phyloP scores from a whole-genome alignment of 1,140 invertebrate species.

The Zaprionus capensis region DNA sequence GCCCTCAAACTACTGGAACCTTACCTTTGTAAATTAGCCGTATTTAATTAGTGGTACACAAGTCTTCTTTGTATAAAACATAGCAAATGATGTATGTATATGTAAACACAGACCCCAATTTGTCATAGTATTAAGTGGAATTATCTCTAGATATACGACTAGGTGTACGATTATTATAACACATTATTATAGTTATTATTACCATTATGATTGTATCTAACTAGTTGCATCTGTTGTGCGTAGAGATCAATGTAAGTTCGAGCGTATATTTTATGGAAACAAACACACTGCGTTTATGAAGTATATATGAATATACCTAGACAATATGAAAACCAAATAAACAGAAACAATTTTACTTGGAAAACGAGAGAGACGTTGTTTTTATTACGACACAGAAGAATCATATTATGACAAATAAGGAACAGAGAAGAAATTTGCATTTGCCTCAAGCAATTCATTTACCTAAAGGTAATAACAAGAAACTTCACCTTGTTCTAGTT shows the following conservation, averaged over 20 bases:
- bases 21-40: constrained; percentile 59
- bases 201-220: constrained; percentile 46
- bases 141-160: constrained; percentile 32
- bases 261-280: constrained; percentile 71
- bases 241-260: constrained; percentile 70
- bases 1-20: not conserved
- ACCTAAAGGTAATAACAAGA: too few relatives aligned
- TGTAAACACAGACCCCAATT: constrained; percentile 48
- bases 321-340: constrained; percentile 68
- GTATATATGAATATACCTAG: constrained; percentile 57
- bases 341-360: constrained; percentile 52
- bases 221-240: constrained; percentile 76
- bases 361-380: not conserved
- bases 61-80: constrained; percentile 74
- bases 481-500: not conserved
- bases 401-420: too few relatives aligned
- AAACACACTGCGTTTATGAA: constrained; percentile 41
- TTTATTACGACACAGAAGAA: not conserved
- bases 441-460: too few relatives aligned
- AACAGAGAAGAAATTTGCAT: too few relatives aligned
- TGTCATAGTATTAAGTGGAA: constrained; percentile 68
- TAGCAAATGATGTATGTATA: constrained; percentile 54
- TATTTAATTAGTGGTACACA: constrained; percentile 56
- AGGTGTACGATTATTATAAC: constrained; percentile 33
- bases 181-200: constrained; percentile 34